These are phyloP conservation scores for Villa cingulata DNA, from an alignment of 2,888 invertebrate species.

Conservation along the genomic window DNA sequence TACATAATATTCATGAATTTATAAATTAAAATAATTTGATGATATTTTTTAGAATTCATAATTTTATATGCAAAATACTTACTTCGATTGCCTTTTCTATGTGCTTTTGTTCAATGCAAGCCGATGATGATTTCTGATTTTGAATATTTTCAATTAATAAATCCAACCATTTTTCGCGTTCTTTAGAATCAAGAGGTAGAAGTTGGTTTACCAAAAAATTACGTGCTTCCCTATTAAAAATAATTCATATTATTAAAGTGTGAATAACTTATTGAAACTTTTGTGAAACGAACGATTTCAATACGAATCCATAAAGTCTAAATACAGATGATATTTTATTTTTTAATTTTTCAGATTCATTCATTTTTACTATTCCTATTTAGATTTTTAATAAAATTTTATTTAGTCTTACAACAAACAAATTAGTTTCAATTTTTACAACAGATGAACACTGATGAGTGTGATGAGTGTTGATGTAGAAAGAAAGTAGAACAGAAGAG, in stretches of 20 bases:
- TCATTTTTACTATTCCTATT: no score
- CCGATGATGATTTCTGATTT: constrained; percentile 56
- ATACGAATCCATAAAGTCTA: not conserved
- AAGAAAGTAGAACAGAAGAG: no score
- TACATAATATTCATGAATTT: not conserved
- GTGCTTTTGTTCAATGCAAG: constrained; percentile 57
- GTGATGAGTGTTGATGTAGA: no score
- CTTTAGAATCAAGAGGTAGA: not conserved
- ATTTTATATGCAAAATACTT: no score
- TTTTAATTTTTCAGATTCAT: no score
- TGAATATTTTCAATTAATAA: constrained; percentile 38
- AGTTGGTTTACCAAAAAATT: not conserved
- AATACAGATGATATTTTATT: not conserved
- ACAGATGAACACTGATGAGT: no score
- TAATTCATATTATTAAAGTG: not conserved
- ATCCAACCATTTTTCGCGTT: not conserved
- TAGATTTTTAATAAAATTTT: no score
- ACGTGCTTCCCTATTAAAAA: not conserved
- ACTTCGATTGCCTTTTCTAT: constrained; percentile 62
- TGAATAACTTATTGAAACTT: not conserved
- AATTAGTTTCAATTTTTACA: no score
- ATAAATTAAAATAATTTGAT: not conserved
- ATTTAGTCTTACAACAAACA: no score
- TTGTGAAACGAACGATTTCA: not conserved
- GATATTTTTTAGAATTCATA: no score